phyloP scores from a whole-genome alignment of 2,113 vertebrate genomes.

The Corvus cornix region DNA sequence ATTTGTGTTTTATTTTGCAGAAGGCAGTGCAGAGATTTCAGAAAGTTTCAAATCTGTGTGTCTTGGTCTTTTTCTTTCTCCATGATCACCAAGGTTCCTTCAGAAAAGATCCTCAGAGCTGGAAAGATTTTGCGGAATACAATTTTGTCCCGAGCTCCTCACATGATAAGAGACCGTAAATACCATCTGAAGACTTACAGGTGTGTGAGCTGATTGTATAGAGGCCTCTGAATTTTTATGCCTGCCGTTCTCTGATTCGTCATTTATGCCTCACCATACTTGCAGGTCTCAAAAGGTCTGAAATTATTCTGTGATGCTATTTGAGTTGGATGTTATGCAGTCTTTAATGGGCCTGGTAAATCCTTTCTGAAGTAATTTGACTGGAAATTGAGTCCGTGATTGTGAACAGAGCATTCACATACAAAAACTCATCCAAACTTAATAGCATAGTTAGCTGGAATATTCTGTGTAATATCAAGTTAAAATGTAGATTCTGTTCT shows the following conservation, averaged over 20 bases:
- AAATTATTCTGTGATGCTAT: conserved; percentile 26
- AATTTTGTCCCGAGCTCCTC: conserved; percentile 89
- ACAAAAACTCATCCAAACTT: not conserved
- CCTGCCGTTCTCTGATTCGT: not conserved
- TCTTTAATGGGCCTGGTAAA: conserved; percentile 29
- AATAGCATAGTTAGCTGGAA: conserved; percentile 4
- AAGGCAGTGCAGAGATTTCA: not conserved
- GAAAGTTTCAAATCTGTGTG: conserved; percentile 11
- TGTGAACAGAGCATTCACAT: conserved; percentile 10
- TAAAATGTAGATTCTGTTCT: conserved; percentile 17
- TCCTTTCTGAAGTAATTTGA: conserved; percentile 46
- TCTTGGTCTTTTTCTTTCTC: conserved; percentile 7
- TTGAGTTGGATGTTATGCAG: conserved; percentile 35
- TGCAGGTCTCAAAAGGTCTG: conserved; percentile 2
- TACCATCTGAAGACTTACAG: conserved; percentile 96
- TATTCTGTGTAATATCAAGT: conserved; percentile 4
- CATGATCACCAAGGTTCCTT: conserved; percentile 82
- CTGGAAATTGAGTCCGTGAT: conserved; percentile 40
- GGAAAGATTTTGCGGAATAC: conserved; percentile 88
- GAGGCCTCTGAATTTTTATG: conserved; percentile 30
- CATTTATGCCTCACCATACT: not conserved
- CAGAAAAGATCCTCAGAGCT: conserved; percentile 91
- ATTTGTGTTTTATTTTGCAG: conserved; percentile 26
- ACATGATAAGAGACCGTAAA: conserved; percentile 98
- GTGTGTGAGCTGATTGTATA: conserved; percentile 71